These are phyloP conservation scores for Heterodera schachtii DNA, from an alignment of 1,140 invertebrate genomes.

Conservation along the genomic window DNA sequence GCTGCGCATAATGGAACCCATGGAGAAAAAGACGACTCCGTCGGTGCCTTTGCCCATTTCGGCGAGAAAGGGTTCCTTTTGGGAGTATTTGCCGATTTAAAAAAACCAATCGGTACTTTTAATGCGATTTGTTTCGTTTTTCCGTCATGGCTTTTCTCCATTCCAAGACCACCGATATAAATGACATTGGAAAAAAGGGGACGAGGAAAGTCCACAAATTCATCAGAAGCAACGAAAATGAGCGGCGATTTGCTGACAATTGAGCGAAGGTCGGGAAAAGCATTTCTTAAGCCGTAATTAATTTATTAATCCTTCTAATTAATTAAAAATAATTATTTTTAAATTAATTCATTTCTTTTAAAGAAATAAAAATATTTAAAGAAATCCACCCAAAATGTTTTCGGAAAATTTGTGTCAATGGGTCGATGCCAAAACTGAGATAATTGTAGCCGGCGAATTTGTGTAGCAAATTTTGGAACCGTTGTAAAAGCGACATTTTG, in stretches of 20 bases:
- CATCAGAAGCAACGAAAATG: constrained; percentile 45
- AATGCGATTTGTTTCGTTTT: background rate
- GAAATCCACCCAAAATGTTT: constrained; percentile 36
- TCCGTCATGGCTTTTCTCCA: constrained; percentile 7
- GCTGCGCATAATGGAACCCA: constrained; percentile 35
- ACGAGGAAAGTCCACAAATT: constrained; percentile 47
- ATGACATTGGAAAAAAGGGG: constrained; percentile 34
- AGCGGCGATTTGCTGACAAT: constrained; percentile 36
- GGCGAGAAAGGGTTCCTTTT: constrained; percentile 24
- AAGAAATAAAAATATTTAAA: background rate
- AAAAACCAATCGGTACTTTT: background rate
- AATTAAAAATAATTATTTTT: too few species aligned
- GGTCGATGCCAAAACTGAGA: background rate
- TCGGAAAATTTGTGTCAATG: constrained; percentile 35
- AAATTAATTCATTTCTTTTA: background rate
- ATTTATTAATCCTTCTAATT: background rate
- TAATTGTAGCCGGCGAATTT: background rate
- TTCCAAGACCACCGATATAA: constrained; percentile 46
- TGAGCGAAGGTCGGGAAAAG: constrained; percentile 34
- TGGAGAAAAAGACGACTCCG: constrained; percentile 41
- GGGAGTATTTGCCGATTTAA: constrained; percentile 2
- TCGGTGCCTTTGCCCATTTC: constrained; percentile 42
- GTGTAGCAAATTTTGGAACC: constrained; percentile 30
- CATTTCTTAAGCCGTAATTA: constrained; percentile 32
- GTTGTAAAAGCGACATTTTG: constrained; percentile 41